Base-by-base conservation (phyloP, 2,888 invertebrate genomes). In the Nebria salina region DNA sequence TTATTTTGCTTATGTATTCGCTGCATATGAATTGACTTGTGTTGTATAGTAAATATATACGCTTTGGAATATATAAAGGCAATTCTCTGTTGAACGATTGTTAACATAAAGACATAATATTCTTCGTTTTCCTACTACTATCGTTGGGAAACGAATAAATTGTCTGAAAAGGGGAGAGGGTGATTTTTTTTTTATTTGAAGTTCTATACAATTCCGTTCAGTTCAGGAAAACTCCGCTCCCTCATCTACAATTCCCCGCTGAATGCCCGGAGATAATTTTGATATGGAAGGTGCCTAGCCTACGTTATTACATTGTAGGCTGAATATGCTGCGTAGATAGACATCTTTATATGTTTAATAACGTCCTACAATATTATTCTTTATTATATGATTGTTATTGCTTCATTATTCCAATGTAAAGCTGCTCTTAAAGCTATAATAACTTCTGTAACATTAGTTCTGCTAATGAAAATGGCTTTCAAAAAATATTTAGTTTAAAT, bases 201-300 rank as follows among this genome's bases (percentile, higher is more conserved):
- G 70, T 80, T 80, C 79, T 75, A 80, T 75, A 70, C 75, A 70
- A 72, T 64, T 54, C 7, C 54, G 54, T 54, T 54, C 54, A 54
- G 54, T 54, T 54, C 54, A 54, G 54, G 54, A 54, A 54, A 54
- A 54, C 11, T 54, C 54, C 66, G 43, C 74, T 42, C 74, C 74
- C 68, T 75, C 79, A 74, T 74, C 66, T 79, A 74, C 74, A 75
- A 79, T 74, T 79, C 74, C 79, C 74, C 25, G 65, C 74, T 79
- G 74, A 79, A 68, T 77, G 72, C 65, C 70, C 72, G 72, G 72
- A 77, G 77, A 77, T 77, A 77, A 77, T 77, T 72, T 77, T 77
- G 77, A 77, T 77, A 72, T 65, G 72, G 66, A 70, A 72, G 42
- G 77, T 72, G 54, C 42, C 77, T 42, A 4, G 65, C 76, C 54